phyloP scores from a whole-genome alignment of 2,888 invertebrate genomes.

The Argyresthia albistria region DNA sequence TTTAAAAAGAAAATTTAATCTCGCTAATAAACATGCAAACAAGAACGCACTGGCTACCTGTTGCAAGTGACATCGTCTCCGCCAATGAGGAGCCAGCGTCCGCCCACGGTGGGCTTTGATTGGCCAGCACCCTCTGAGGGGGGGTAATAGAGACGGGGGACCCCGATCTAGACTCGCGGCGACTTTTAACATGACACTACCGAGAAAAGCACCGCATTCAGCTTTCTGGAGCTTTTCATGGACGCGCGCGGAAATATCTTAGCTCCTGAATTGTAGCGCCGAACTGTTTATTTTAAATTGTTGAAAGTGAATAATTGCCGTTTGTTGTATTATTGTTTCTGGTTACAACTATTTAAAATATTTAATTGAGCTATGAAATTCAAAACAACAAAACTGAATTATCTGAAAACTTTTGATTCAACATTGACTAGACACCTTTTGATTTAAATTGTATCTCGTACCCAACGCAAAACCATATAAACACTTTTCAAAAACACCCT shows the following conservation, averaged over 20 bases:
- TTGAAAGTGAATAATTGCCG: background rate
- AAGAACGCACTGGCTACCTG: slow-evolving; percentile 66
- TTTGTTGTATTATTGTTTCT: background rate
- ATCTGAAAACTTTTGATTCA: background rate
- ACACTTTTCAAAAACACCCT: background rate
- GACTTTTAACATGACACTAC: slow-evolving; percentile 51
- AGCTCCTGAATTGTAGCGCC: slow-evolving; percentile 12
- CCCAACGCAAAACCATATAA: too few species aligned
- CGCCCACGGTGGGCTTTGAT: slow-evolving; percentile 55
- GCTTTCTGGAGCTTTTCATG: slow-evolving; percentile 65
- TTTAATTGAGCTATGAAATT: background rate
- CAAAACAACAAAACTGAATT: background rate
- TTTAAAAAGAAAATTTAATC: slow-evolving; percentile 64
- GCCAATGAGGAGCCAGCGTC: slow-evolving; percentile 57
- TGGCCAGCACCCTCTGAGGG: slow-evolving; percentile 37
- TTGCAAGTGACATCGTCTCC: slow-evolving; percentile 60
- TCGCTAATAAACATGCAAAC: slow-evolving; percentile 70
- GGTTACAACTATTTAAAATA: background rate
- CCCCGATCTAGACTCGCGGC: slow-evolving; percentile 34
- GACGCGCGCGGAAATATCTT: slow-evolving; percentile 33
- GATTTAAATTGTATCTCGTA: background rate
- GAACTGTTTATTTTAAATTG: slow-evolving; percentile 9
- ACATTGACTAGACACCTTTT: too few species aligned
- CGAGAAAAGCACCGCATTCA: slow-evolving; percentile 69
- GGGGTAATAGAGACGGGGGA: slow-evolving; percentile 32